Conservation (phyloP, 2,797 vertebrate species). For the Pseudotriccus pelzelni region DNA sequence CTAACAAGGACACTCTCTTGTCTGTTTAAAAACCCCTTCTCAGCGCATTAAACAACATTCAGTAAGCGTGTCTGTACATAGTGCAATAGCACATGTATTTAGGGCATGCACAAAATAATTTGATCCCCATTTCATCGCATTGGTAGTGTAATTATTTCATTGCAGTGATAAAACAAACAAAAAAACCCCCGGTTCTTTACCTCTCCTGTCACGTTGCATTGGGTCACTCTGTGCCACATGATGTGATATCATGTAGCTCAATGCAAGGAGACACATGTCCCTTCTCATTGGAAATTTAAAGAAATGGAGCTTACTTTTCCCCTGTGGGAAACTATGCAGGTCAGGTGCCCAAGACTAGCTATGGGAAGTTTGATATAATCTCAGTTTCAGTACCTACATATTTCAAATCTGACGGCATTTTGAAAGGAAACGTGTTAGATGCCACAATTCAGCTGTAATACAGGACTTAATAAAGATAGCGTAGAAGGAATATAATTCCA, state of each 20-base stretch:
- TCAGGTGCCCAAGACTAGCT: slow-evolving; percentile 75
- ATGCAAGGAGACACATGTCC: slow-evolving; percentile 83
- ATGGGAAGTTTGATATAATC: slow-evolving; percentile 65
- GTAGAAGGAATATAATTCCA: not conserved
- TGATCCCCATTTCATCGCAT: not conserved
- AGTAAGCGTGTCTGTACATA: not conserved
- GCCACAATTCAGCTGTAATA: slow-evolving; percentile 26
- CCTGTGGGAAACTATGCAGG: slow-evolving; percentile 74
- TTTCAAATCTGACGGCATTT: slow-evolving; percentile 44
- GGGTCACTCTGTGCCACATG: slow-evolving; percentile 72
- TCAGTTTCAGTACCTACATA: slow-evolving; percentile 69
- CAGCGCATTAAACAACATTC: not conserved
- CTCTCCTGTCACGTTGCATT: slow-evolving; percentile 71
- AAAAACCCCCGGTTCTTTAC: slow-evolving; percentile 64
- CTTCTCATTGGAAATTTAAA: slow-evolving; percentile 78
- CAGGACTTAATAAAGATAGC: slow-evolving; percentile 19
- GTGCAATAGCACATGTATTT: not conserved
- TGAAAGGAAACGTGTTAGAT: slow-evolving; percentile 44
- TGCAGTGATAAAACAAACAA: not conserved
- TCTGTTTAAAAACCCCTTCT: slow-evolving; percentile 8
- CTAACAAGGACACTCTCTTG: not conserved
- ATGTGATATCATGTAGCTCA: slow-evolving; percentile 75
- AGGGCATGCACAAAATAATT: not conserved
- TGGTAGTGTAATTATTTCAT: not conserved
- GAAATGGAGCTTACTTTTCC: slow-evolving; percentile 71